phyloP scores from a whole-genome alignment of 2,797 vertebrate species.

The Morelia viridis region DNA sequence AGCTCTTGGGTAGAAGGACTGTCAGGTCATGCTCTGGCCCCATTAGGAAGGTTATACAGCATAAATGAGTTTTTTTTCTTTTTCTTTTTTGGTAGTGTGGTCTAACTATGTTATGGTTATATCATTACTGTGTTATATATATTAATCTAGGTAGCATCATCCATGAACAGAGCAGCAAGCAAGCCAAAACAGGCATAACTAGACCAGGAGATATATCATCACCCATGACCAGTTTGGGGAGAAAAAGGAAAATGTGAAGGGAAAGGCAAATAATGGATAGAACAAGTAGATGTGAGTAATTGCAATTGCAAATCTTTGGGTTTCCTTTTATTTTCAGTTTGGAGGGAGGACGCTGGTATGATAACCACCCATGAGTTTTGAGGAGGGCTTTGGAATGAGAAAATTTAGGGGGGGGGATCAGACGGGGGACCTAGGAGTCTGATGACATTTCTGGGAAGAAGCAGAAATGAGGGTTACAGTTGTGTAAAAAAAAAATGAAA shows the following conservation, averaged over 20 bases:
- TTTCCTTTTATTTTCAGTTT: not conserved
- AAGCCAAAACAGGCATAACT: too few relatives aligned
- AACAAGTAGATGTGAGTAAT: not conserved
- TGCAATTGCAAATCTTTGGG: not conserved
- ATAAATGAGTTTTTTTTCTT: too few relatives aligned
- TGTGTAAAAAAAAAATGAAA: not conserved
- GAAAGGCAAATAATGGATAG: not conserved
- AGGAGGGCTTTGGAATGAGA: not conserved
- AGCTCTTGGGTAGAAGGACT: too few relatives aligned
- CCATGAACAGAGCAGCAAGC: too few relatives aligned
- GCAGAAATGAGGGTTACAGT: not conserved
- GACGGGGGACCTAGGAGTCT: not conserved
- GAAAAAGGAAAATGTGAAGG: not conserved
- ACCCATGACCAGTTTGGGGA: not conserved
- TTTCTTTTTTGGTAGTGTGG: too few relatives aligned
- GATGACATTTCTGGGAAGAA: constrained; percentile 3
- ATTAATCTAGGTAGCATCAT: too few relatives aligned
- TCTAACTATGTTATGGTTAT: too few relatives aligned
- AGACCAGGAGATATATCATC: too few relatives aligned
- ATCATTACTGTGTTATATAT: too few relatives aligned
- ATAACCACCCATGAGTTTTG: not conserved
- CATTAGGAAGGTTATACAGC: too few relatives aligned
- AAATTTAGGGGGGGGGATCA: too few relatives aligned
- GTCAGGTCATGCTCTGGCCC: too few relatives aligned
- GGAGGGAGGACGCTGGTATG: not conserved